Conservation (phyloP, 2,797 vertebrate genomes). For the Heterohyrax brucei region DNA sequence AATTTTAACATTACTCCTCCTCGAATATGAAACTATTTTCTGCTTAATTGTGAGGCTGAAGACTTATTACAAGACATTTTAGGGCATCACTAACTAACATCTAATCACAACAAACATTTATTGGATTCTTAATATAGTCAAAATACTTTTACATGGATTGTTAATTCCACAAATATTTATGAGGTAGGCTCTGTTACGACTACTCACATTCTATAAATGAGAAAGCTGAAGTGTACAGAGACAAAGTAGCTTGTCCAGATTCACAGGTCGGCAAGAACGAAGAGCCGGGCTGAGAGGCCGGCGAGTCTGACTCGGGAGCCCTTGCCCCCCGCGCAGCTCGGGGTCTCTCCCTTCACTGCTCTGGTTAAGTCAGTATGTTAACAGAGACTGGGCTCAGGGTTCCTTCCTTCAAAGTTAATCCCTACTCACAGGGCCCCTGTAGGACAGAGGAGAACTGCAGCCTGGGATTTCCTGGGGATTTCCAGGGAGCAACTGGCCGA, state of each 20-base stretch:
- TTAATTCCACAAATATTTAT: not conserved
- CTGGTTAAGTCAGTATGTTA: not conserved
- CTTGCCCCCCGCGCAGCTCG: not conserved
- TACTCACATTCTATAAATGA: not conserved
- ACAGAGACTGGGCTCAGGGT: not conserved
- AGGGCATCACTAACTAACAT: not conserved
- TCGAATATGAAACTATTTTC: not conserved
- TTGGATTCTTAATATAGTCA: not conserved
- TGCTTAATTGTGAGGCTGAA: not conserved
- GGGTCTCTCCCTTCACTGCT: not conserved
- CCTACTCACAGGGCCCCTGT: too few species aligned
- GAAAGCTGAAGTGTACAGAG: not conserved
- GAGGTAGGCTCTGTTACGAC: not conserved
- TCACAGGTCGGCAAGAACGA: not conserved
- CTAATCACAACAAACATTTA: not conserved
- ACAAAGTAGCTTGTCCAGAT: not conserved
- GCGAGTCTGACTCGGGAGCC: not conserved
- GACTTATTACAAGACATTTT: slow-evolving; percentile 13
- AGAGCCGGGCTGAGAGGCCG: not conserved
- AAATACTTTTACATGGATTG: not conserved
- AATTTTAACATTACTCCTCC: slow-evolving; percentile 17
- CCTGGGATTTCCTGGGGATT: too few species aligned
- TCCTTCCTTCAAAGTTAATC: not conserved
- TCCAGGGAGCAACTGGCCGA: too few species aligned
- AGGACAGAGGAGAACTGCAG: too few species aligned